These are phyloP conservation scores for Arctocebus calabarensis DNA, from an alignment of 2,797 vertebrate species.

Conservation along the genomic window DNA sequence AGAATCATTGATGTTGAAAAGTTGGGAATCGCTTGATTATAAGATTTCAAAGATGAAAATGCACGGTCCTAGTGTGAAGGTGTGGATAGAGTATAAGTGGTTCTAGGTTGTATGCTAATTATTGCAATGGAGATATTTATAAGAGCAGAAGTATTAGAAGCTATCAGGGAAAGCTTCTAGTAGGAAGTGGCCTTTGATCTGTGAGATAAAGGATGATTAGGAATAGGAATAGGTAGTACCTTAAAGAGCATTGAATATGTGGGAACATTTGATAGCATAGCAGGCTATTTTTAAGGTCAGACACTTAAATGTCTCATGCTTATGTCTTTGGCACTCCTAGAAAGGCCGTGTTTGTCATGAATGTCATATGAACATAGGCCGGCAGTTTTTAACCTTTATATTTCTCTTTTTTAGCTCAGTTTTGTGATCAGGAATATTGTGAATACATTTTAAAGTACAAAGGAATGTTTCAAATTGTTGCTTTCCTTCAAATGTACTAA, in stretches of 20 bases:
- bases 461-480: conserved; percentile 60
- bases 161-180: conserved; percentile 42
- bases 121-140: not conserved
- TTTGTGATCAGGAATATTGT: conserved; percentile 59
- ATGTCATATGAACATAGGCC: not conserved
- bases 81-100: conserved; percentile 15
- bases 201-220: conserved; percentile 58
- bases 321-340: conserved; percentile 44
- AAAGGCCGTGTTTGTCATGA: conserved; percentile 23
- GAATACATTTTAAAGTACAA: conserved; percentile 58
- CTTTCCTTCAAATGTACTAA: conserved; percentile 64
- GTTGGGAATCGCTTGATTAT: conserved; percentile 43
- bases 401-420: conserved; percentile 58
- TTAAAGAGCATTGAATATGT: not conserved
- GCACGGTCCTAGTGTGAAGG: not conserved
- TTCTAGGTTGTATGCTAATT: conserved; percentile 35
- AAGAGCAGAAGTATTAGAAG: conserved; percentile 30
- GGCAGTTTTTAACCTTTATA: not conserved
- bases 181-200: conserved; percentile 12
- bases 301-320: conserved; percentile 23
- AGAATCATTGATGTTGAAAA: conserved; percentile 25
- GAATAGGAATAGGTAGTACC: conserved; percentile 15
- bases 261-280: conserved; percentile 31
- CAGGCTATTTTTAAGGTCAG: conserved; percentile 49
- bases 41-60: conserved; percentile 56